Conservation (phyloP, 35 echinoderm and acorn worm species). For the Anneissia japonica region DNA sequence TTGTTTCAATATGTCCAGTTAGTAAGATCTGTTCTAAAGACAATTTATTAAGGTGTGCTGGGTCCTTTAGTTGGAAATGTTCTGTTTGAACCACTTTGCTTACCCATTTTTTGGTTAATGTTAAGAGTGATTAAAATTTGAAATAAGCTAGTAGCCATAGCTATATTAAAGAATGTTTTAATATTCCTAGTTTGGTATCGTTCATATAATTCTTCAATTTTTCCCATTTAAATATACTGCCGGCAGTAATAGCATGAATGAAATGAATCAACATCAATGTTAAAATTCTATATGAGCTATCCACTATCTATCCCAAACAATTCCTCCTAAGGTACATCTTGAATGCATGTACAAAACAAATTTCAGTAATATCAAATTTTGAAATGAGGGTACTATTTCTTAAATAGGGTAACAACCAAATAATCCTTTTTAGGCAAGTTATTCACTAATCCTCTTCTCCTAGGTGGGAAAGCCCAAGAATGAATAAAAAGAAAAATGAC, state of each 20-base stretch:
- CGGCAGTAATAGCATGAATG: neutral
- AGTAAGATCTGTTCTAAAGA: neutral
- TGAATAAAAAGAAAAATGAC: neutral
- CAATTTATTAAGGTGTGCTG: neutral
- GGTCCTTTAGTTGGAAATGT: neutral
- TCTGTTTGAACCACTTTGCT: neutral
- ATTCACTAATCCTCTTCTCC: neutral
- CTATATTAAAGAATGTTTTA: neutral
- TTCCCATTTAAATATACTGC: neutral
- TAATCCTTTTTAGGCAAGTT: neutral
- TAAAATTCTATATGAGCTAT: too few species aligned
- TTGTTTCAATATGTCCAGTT: neutral
- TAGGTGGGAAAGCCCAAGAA: neutral
- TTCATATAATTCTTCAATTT: neutral
- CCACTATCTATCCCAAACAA: neutral
- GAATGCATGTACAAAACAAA: neutral
- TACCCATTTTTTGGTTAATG: neutral
- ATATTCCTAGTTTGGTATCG: neutral
- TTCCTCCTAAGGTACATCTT: too few species aligned
- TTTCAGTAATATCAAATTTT: neutral
- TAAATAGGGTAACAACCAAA: too few species aligned
- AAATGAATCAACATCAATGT: too few species aligned
- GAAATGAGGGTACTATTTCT: neutral
- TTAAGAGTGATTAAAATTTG: neutral
- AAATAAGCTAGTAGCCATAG: neutral